phyloP scores from a whole-genome alignment of 2,888 invertebrate genomes.

The Steinernema scapterisci region DNA sequence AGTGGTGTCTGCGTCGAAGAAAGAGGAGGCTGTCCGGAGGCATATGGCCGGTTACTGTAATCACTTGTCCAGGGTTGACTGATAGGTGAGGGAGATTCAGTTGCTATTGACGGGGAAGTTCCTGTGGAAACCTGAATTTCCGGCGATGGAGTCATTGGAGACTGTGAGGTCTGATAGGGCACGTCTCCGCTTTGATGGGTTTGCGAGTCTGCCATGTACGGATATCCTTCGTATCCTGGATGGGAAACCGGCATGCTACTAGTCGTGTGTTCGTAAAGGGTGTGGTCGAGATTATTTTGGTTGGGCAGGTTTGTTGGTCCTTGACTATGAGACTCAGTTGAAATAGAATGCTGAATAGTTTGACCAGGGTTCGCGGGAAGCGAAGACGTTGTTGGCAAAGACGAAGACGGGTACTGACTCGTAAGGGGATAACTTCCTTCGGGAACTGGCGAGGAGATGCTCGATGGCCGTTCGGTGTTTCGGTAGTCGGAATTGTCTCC shows the following conservation, averaged over 20 bases:
- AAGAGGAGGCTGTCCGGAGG: too few species aligned
- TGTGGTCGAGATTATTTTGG: background rate
- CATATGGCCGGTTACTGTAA: too few species aligned
- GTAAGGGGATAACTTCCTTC: background rate
- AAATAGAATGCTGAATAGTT: background rate
- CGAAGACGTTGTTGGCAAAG: background rate
- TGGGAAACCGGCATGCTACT: slow-evolving; percentile 5
- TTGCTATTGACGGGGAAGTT: background rate
- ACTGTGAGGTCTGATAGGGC: too few species aligned
- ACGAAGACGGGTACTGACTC: background rate
- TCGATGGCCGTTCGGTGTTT: background rate
- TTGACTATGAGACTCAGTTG: background rate
- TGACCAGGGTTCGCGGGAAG: background rate
- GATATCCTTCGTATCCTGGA: slow-evolving; percentile 20
- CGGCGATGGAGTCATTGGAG: background rate
- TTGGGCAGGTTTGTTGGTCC: background rate
- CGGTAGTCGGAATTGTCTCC: background rate
- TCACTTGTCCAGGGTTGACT: too few species aligned
- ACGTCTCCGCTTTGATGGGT: too few species aligned
- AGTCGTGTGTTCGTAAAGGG: background rate
- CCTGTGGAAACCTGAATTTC: background rate
- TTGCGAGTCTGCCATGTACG: background rate
- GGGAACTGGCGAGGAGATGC: background rate
- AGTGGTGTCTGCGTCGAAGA: too few species aligned
- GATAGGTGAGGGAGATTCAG: too few species aligned